A percentile compares a stretch with the other conserved stretches of the same genome.
Evolutionary conservation across 2,797 vertebrate species (phyloP).

Genomic region (Sebastes trivittatus): DNA sequence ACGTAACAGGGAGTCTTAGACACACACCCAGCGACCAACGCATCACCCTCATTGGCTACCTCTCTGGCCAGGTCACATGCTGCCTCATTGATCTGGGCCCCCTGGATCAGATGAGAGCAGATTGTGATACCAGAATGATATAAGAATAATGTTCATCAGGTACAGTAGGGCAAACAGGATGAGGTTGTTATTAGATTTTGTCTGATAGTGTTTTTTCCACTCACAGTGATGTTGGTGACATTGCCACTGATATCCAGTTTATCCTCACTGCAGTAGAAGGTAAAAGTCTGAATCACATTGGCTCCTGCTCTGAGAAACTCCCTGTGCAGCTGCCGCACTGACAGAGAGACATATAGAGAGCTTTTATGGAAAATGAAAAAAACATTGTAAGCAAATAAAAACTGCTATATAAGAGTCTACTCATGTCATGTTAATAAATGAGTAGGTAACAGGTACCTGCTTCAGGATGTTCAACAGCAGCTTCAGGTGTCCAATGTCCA

Average conservation of each 20-base stretch:
- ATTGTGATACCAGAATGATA: neutral
- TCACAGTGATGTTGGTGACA: conserved; percentile 78
- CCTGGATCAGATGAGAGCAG: conserved; percentile 64
- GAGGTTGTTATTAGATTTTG: neutral
- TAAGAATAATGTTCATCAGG: neutral
- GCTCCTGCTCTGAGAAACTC: conserved; percentile 93
- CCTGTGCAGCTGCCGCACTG: conserved; percentile 91
- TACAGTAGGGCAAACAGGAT: neutral
- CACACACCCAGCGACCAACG: conserved; percentile 91
- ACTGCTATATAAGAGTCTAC: neutral
- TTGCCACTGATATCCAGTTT: conserved; percentile 92
- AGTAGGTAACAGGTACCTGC: conserved; percentile 71
- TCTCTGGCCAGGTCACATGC: conserved; percentile 86
- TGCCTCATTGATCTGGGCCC: conserved; percentile 90
- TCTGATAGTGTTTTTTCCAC: neutral
- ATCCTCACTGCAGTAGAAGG: conserved; percentile 93
- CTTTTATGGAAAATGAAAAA: neutral
- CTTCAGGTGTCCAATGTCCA: conserved; percentile 92
- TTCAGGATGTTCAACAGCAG: conserved; percentile 88
- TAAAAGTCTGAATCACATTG: conserved; percentile 91
- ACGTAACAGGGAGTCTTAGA: conserved; percentile 91
- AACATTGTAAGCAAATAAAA: neutral
- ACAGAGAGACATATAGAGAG: neutral
- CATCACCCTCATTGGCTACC: conserved; percentile 88
- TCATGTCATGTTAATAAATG: neutral